Base-by-base conservation (phyloP, 1,140 invertebrate species). In the Homalodisca vitripennis region DNA sequence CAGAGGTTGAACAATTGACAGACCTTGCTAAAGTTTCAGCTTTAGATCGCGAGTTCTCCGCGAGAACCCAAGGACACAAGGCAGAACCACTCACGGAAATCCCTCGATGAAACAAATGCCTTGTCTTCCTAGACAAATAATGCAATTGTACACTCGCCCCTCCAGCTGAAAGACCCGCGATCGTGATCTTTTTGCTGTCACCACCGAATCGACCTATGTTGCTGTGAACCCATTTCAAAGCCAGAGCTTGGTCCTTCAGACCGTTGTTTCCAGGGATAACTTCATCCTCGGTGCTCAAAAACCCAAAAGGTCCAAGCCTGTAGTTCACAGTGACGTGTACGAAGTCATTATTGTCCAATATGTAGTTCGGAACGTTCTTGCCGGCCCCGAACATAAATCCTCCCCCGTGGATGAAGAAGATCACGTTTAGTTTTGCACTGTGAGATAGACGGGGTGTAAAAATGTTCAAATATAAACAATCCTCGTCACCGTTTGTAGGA, bases 81-180 rank as follows among this genome's bases (percentile, higher is more conserved):
- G 87, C 86, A 13, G 88, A 88, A 0, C 93, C 93, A 75, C 92
- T 93, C 79, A 89, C 85, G 0, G 92, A 87, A 53, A 94, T 88
- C 2, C 89, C 91, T 64, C 86, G 83, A 75, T 87, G 76, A 74
- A 66, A 66, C 31, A 66, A 27, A 72, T 68, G 70, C 66, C 63
- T 72, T 13, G 63, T 64, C 13, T 67, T 27, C 26, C 70, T 73
- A 13, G 74, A 73, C 2, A 68, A 17, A 27, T 72, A 64, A 32
- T 72, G 73, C 24, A 70, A 46, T 64, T 70, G 68, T 20, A 70
- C 71, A 62, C 66, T 68, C 1, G 67, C 69, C 30, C 46, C 73
- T 3, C 73, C 73, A 3, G 70, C 69, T 10, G 57, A 66, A 6
- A 57, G 24, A 27, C 73, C 73, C 3, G 53, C 53, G 10, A 73